These are phyloP conservation scores for Cololabis saira DNA, from an alignment of 2,113 vertebrate genomes.

Conservation along the genomic window DNA sequence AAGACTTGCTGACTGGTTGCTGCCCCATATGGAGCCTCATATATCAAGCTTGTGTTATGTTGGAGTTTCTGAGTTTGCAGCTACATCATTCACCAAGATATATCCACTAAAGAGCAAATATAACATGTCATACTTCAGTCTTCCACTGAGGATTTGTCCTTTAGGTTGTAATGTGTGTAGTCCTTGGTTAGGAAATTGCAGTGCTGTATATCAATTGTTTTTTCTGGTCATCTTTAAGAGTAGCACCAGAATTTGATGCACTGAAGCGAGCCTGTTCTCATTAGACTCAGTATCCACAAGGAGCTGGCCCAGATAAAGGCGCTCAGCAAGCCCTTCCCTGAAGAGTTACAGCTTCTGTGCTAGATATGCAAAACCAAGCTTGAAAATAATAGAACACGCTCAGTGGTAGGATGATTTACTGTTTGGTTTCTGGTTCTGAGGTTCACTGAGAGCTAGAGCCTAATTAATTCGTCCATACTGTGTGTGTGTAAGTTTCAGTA, in stretches of 20 bases:
- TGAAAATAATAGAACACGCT: conserved; percentile 46
- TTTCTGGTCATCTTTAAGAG: conserved; percentile 32
- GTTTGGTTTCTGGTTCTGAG: conserved; percentile 38
- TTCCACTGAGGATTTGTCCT: conserved; percentile 8
- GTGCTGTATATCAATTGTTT: conserved; percentile 51
- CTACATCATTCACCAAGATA: background rate
- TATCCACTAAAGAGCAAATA: too few species aligned
- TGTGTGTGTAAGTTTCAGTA: conserved; percentile 6
- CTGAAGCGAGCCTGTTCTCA: conserved; percentile 52
- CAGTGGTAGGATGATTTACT: conserved; percentile 38
- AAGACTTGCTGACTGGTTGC: too few species aligned
- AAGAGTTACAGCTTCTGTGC: conserved; percentile 67
- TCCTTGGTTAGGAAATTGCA: conserved; percentile 24
- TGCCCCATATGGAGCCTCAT: too few species aligned
- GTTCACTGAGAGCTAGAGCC: conserved; percentile 27
- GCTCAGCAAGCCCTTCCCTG: conserved; percentile 61
- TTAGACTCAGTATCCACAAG: conserved; percentile 61
- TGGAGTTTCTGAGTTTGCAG: background rate
- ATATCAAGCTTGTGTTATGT: too few species aligned
- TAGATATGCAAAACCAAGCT: conserved; percentile 63
- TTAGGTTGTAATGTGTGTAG: conserved; percentile 7
- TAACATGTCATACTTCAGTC: conserved; percentile 9
- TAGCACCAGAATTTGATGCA: conserved; percentile 38
- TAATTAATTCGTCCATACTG: conserved; percentile 36
- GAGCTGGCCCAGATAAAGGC: conserved; percentile 74